Percentiles rank a stretch among this genome's conserved stretches.
Evolutionary conservation across 1,140 invertebrate species (phyloP).

Genomic region (Meloidogyne floridensis): DNA sequence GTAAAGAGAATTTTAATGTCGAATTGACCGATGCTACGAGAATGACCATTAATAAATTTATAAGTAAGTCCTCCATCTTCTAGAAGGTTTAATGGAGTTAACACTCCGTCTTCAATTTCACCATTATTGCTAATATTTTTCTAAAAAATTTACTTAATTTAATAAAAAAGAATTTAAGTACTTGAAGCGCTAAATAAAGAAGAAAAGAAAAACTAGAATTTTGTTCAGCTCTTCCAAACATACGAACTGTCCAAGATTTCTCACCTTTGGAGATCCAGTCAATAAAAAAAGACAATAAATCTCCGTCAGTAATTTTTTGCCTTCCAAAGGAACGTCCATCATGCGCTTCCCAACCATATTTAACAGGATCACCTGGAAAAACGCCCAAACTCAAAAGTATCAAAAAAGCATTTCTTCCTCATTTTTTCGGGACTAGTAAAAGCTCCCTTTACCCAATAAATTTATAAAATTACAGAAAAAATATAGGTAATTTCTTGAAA

Average conservation of each 20-base stretch:
- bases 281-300: slow-evolving; percentile 69
- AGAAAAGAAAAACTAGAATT: slow-evolving; percentile 34
- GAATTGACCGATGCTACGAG: slow-evolving; percentile 7
- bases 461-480: too few relatives aligned
- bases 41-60: slow-evolving; percentile 12
- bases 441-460: too few relatives aligned
- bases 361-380: slow-evolving; percentile 70
- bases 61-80: not conserved
- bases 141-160: not conserved
- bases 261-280: slow-evolving; percentile 85
- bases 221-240: slow-evolving; percentile 25
- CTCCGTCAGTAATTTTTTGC: slow-evolving; percentile 81
- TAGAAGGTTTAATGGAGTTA: not conserved
- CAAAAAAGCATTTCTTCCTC: too few relatives aligned
- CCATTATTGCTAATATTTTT: not conserved
- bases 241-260: slow-evolving; percentile 76
- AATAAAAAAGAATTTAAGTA: slow-evolving; percentile 30
- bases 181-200: slow-evolving; percentile 47
- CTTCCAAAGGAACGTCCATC: slow-evolving; percentile 88
- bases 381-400: not conserved
- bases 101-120: not conserved
- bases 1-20: not conserved
- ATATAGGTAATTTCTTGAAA: not conserved
- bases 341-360: slow-evolving; percentile 85
- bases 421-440: too few relatives aligned